Conservation (phyloP, 2,113 vertebrate species). For the Myiagra hebetior region DNA sequence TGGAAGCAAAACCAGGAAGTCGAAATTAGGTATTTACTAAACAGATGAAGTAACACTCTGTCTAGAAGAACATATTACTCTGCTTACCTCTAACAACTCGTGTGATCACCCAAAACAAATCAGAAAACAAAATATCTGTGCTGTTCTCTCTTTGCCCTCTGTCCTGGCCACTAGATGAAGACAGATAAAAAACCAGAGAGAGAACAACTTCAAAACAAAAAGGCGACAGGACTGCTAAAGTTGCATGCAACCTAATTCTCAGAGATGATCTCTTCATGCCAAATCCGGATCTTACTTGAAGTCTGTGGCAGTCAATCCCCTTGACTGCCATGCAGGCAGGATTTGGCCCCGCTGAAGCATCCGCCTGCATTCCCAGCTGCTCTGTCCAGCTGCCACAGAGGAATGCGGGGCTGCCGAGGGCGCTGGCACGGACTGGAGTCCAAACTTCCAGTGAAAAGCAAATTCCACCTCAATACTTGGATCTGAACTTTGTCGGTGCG, state of each 20-base stretch:
- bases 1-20: neutral
- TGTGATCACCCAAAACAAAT: neutral
- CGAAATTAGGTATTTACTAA: neutral
- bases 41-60: neutral
- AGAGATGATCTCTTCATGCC: neutral
- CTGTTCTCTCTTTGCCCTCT: neutral
- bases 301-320: neutral
- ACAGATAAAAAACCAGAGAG: neutral
- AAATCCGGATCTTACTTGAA: neutral
- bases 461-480: neutral
- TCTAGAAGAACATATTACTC: neutral
- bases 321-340: neutral
- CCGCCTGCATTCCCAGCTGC: constrained; percentile 50
- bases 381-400: neutral
- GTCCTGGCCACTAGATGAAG: neutral
- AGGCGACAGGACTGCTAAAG: neutral
- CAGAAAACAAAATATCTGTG: neutral
- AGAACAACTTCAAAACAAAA: neutral
- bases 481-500: accelerated
- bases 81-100: neutral
- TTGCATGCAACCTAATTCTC: neutral
- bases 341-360: neutral
- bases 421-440: neutral
- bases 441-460: neutral
- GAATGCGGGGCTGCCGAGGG: neutral